Percentiles rank a stretch among this genome's conserved stretches.
These are phyloP conservation scores for Megaceryle maxima DNA, from an alignment of 2,113 vertebrate genomes.

Conservation along the genomic window DNA sequence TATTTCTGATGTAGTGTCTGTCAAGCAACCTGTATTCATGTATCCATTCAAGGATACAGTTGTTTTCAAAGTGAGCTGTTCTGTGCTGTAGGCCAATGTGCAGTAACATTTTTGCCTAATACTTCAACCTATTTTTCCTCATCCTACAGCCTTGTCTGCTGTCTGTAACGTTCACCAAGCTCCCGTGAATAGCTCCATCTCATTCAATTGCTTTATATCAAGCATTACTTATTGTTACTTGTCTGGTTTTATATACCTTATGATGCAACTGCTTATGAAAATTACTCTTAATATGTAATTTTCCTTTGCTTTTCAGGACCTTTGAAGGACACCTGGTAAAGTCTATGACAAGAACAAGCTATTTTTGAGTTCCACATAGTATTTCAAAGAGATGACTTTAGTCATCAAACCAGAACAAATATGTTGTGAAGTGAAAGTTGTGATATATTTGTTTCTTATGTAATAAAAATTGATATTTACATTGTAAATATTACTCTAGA, in stretches of 20 bases:
- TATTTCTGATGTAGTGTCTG: neutral
- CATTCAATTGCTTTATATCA: neutral
- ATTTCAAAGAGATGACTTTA: constrained; percentile 84
- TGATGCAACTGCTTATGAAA: neutral
- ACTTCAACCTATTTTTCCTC: neutral
- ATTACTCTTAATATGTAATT: neutral
- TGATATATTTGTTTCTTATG: constrained; percentile 83
- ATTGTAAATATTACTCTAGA: constrained; percentile 87
- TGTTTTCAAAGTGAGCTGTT: neutral
- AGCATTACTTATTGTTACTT: neutral
- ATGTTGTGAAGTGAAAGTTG: constrained; percentile 82
- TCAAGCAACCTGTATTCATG: neutral
- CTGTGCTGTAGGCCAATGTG: neutral
- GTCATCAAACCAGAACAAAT: constrained; percentile 83
- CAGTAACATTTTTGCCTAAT: neutral
- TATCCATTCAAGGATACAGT: neutral
- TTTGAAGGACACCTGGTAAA: constrained; percentile 77
- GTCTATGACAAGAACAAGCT: constrained; percentile 71
- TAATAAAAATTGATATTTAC: constrained; percentile 89
- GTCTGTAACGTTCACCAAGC: neutral
- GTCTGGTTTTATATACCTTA: neutral
- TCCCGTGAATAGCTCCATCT: neutral
- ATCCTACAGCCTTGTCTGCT: neutral
- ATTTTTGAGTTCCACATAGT: constrained; percentile 82
- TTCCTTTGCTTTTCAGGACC: constrained; percentile 80